Base-by-base conservation (phyloP, 2,797 vertebrate genomes). In the Poecilia velifera region DNA sequence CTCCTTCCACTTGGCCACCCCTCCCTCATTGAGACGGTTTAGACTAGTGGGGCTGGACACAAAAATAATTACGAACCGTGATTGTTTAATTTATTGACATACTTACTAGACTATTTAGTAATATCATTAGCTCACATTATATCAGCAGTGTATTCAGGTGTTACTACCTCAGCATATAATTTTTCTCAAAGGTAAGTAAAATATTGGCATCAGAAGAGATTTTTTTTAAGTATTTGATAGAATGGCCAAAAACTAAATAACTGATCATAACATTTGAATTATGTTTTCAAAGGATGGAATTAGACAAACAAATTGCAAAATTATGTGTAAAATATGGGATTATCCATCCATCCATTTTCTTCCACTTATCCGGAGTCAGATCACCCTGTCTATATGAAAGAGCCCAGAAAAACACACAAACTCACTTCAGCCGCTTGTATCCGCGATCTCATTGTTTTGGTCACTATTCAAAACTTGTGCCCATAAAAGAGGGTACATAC, bases 21-120 rank as follows among this genome's bases (percentile, higher is more conserved):
- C 82, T 83, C 76, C 81, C 80, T 79, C 80, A 64, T 7, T 5
- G 70, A 82, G 62, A 76, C 73, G 84, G 83, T 66, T 28, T 43
- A 28, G 28, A 41, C 74, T 68, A 47, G 72, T 83, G 84, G 76
- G 76, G 83, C 46, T 76, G 70, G 64, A 39, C 46, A 39, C 75
- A 72, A 76, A 55, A 76, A 39, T 80, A 73, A 83, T 86, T 87
- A 87, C n/a, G 9, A 76, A 72, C 71, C 49, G 41, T 83, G 80
- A 77, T 45, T 76, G 76, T 81, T 72, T 66, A 64, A 84, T 64
- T 81, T 71, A 80, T 73, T 79, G 34, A 64, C 36, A 36, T 64
- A 4, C 62, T 39, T 66, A 7, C 18, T 36, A 22, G 6, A 36
- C 31, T 34, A 18, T 64, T 34, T 28, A 13, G 4, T 9, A 59